phyloP scores from a whole-genome alignment of 2,888 invertebrate species.

The Lathronympha strigana region DNA sequence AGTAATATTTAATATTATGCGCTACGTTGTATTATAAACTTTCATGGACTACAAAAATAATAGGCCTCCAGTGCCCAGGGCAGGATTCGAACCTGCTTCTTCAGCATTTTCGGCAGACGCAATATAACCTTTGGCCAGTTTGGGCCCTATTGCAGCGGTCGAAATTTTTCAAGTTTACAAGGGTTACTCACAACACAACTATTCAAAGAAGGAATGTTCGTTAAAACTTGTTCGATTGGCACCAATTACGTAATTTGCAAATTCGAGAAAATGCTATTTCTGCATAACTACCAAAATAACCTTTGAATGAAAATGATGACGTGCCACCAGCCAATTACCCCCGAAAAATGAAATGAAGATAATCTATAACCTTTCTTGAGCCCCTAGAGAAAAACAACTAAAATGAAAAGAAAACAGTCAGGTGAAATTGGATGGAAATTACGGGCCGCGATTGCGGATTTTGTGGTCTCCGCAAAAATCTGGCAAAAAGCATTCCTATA shows the following conservation, averaged over 20 bases:
- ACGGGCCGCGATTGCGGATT: conserved; percentile 44
- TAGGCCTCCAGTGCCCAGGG: too few species aligned
- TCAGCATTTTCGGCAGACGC: too few species aligned
- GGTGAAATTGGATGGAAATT: conserved; percentile 48
- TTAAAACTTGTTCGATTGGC: too few species aligned
- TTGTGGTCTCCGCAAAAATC: conserved; percentile 42
- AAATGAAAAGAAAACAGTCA: conserved; percentile 47
- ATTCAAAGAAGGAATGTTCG: too few species aligned
- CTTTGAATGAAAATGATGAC: not conserved
- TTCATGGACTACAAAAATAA: too few species aligned
- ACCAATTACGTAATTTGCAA: not conserved
- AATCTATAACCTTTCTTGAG: conserved; percentile 34
- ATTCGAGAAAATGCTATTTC: not conserved
- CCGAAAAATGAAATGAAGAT: conserved; percentile 24
- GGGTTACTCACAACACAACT: too few species aligned
- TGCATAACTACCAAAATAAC: not conserved
- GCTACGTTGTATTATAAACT: too few species aligned
- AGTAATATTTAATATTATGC: too few species aligned
- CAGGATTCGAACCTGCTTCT: too few species aligned
- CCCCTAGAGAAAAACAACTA: conserved; percentile 42
- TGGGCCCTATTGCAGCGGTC: too few species aligned
- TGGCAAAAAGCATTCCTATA: conserved; percentile 12
- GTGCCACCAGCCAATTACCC: conserved; percentile 23
- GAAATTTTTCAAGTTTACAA: too few species aligned
- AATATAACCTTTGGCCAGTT: too few species aligned